A percentile compares a stretch with the other conserved stretches of the same genome.
These are phyloP conservation scores for Leuciscus idus DNA, from an alignment of 2,113 vertebrate species.

Conservation along the genomic window DNA sequence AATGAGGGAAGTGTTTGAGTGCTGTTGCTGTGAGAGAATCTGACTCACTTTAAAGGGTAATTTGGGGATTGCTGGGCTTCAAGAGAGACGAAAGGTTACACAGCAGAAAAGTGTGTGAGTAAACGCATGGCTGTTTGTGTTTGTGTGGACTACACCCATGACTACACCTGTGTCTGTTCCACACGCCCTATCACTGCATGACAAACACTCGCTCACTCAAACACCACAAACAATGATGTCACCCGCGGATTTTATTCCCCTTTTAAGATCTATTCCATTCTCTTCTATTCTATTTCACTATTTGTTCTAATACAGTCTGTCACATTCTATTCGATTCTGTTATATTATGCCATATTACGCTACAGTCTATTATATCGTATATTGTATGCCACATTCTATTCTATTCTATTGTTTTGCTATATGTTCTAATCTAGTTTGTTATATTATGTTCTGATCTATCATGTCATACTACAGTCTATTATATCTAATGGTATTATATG, in stretches of 20 bases:
- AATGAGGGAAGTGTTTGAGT: background rate
- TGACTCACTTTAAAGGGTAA: conserved; percentile 35
- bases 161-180: conserved; percentile 38
- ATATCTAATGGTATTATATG: background rate
- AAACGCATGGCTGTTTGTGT: conserved; percentile 50
- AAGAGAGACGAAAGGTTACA: conserved; percentile 32
- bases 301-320: background rate
- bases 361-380: too few relatives aligned
- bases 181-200: background rate
- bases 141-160: conserved; percentile 53
- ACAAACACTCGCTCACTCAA: background rate
- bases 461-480: background rate
- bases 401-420: background rate
- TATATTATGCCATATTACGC: too few relatives aligned
- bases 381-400: background rate
- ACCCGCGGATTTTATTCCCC: background rate
- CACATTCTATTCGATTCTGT: too few relatives aligned
- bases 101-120: conserved; percentile 39
- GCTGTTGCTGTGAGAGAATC: conserved; percentile 25
- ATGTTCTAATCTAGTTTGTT: background rate
- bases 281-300: background rate
- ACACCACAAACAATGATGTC: background rate
- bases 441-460: background rate
- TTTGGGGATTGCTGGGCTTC: conserved; percentile 14
- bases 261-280: background rate